Evolutionary conservation across 2,888 invertebrate species (phyloP).

Genomic region (Pollenia amentaria): DNA sequence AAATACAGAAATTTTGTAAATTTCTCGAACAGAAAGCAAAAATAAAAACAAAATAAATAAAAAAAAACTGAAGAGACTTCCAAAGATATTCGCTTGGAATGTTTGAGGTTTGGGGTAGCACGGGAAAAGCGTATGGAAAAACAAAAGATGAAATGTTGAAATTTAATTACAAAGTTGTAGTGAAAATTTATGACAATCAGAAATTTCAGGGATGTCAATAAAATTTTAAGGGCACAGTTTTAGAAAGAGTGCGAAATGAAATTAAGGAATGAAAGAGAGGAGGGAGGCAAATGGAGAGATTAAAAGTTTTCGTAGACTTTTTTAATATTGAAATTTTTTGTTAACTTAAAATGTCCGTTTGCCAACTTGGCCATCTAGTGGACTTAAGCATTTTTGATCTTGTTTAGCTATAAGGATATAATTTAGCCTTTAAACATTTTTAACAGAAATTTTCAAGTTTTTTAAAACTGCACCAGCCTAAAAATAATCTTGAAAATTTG

Average conservation of each 20-base stretch:
- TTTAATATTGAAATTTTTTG: too few relatives aligned
- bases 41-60: background rate
- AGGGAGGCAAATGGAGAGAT: too few relatives aligned
- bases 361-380: too few relatives aligned
- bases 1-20: background rate
- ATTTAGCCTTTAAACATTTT: too few relatives aligned
- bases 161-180: slow-evolving; percentile 25
- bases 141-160: background rate
- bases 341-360: too few relatives aligned
- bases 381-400: too few relatives aligned
- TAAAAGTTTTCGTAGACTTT: too few relatives aligned
- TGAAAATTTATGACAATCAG: slow-evolving; percentile 2
- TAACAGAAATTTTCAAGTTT: too few relatives aligned
- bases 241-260: background rate
- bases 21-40: background rate
- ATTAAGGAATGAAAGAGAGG: background rate
- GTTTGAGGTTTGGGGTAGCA: slow-evolving; percentile 8
- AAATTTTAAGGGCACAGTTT: slow-evolving; percentile 46
- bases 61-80: background rate
- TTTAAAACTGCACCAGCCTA: too few relatives aligned
- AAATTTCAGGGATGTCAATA: slow-evolving; percentile 11
- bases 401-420: too few relatives aligned
- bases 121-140: background rate
- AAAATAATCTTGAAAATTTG: too few relatives aligned
- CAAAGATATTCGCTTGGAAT: background rate